Evolutionary conservation across 1,140 invertebrate genomes (phyloP), one percentile per base, ranked within the genome.

Genomic region (Halyomorpha halys): DNA sequence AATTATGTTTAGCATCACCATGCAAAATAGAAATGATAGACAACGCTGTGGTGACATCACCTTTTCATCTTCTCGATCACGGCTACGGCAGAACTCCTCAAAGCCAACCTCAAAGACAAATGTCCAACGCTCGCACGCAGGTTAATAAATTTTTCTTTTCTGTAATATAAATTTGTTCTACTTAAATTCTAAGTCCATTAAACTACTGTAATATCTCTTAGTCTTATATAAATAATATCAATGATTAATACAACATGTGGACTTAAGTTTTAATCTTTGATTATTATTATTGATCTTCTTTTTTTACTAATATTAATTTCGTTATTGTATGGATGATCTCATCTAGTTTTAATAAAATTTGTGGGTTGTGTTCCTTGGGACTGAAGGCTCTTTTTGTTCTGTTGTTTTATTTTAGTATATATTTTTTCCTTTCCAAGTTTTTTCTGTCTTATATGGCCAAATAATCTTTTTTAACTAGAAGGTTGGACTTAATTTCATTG

Each of bases 51-150:
- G 23, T 69, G 73, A 77, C 73, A 75, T 78, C 75, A 69, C 83
- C 84, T 66, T 86, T 83, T 76, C 88, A 91, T 76, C 80, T 91
- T 66, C 79, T 89, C 66, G 89, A 91, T 76, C 89, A 91, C 73
- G 88, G 87, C 65, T 91, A 90, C 76, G 87, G 87, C 54, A 86
- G 86, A 67, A 89, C 86, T 61, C 87, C 86, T 71, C 82, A 85
- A 74, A 82, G 85, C 72, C 83, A 87, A 76, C 81, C 86, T 68
- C 56, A 59, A 23, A 81, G 84, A 71, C 76, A 78, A 68, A 74
- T 76, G 70, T 74, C 74, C 45, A 73, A 76, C 59, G 74, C 76
- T 45, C 69, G 78, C 70, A 74, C 80, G 66, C 78, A 80, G 74
- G 79, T 80, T 73, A 70, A 51, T 66, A 49, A 45, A 54, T 3